Base-by-base conservation (phyloP, 2,113 vertebrate species). In the Pelecanus crispus region DNA sequence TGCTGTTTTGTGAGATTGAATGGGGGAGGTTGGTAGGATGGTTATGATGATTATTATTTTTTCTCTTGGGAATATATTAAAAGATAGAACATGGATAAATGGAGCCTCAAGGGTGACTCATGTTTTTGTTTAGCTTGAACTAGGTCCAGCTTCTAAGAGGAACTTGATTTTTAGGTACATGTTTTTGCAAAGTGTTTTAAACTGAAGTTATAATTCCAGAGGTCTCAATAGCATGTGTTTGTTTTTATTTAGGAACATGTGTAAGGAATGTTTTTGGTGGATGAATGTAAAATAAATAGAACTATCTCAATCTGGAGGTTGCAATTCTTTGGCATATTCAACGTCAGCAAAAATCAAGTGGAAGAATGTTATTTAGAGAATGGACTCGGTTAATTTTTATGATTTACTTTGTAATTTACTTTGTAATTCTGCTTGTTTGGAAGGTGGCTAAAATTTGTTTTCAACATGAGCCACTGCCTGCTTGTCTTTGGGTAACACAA, bases 71-170 rank as follows among this genome's bases (percentile, higher is more conserved):
- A 95, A 72, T 92, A 61, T 84, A 88, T 86, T 94, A 78, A 89
- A 90, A 96, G 88, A 81, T 92, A 74, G 77, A 86, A 86, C 19
- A n/a, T 65, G 86, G 88, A 88, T 92, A 94, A 95, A 92, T 29
- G 38, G 40, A 93, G 59, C 63, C 86, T 93, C 61, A 62, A 59
- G 89, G 59, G 83, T 93, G 92, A 93, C 77, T 96, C 56, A 53
- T 96, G 86, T 79, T 95, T 94, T 95, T 97, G 77, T 97, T 97
- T 97, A 86, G 61, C 53, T 96, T 97, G 92, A 92, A 92, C 36
- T 72, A 50, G 52, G 59, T 92, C 96, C 95, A 94, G 40, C 72
- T 94, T 93, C n/a, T 73, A 74, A 71, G 44, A 87, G 70, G 84
- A 96, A 62, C 74, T 92, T 81, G 42, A 75, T 93, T 94, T 96